Percentiles rank a stretch among this genome's conserved stretches.
Conservation (phyloP, 2,113 vertebrate genomes). For the Trogon melanurus region DNA sequence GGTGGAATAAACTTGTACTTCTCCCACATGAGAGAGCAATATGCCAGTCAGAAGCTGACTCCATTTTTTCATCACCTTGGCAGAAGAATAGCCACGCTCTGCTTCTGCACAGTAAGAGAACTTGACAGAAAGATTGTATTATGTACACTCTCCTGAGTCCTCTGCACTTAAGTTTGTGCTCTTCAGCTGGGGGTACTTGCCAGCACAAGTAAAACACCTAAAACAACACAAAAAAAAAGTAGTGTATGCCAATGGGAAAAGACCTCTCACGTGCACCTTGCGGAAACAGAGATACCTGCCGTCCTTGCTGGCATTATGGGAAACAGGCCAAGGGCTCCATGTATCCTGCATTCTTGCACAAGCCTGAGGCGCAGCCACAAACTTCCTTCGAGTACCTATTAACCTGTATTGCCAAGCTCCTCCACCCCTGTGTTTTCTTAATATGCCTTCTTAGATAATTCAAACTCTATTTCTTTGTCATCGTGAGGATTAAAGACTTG, state of each 20-base stretch:
- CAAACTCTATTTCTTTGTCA: not conserved
- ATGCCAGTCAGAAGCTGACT: not conserved
- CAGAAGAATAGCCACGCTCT: not conserved
- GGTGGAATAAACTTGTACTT: not conserved
- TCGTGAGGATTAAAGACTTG: not conserved
- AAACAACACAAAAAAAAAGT: not conserved
- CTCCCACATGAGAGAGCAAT: not conserved
- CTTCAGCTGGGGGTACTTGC: not conserved
- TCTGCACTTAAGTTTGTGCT: not conserved
- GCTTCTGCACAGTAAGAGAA: not conserved
- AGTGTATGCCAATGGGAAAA: not conserved
- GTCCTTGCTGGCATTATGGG: not conserved
- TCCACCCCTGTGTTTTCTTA: not conserved
- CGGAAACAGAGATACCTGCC: not conserved
- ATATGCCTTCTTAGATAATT: not conserved
- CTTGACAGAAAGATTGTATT: not conserved
- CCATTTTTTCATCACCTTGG: not conserved
- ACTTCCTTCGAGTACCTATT: not conserved
- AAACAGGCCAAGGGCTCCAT: not conserved
- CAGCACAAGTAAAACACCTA: not conserved
- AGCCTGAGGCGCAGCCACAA: not conserved
- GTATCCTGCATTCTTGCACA: not conserved
- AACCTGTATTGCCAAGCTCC: not conserved
- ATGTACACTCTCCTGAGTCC: no score
- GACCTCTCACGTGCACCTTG: not conserved